Percentiles rank a stretch among this genome's conserved stretches.
These are phyloP conservation scores for Pampus argenteus DNA, from an alignment of 2,797 vertebrate species.

Conservation along the genomic window DNA sequence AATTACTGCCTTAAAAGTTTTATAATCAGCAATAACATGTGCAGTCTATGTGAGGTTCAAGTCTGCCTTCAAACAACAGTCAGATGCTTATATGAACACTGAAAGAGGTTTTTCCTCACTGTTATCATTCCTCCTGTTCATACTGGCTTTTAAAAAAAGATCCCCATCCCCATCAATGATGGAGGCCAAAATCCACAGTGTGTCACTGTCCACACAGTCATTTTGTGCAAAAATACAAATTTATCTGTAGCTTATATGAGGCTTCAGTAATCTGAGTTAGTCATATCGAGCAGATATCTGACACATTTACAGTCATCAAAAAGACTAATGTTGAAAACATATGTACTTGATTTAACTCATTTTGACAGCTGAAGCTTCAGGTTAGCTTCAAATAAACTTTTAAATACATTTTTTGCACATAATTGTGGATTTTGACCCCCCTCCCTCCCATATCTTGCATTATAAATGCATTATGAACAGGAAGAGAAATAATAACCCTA, in stretches of 20 bases:
- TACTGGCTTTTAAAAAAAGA: no score
- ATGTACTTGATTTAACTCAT: background rate
- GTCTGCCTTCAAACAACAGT: no score
- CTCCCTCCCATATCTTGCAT: background rate
- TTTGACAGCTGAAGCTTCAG: background rate
- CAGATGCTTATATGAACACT: background rate
- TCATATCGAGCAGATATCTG: no score
- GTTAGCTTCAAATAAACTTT: background rate
- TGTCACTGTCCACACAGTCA: no score
- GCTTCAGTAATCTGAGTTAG: no score
- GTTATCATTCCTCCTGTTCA: background rate
- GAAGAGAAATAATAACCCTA: no score
- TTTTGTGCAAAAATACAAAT: no score
- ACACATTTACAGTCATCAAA: background rate
- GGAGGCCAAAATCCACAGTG: no score
- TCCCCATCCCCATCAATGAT: no score
- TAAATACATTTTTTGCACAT: background rate
- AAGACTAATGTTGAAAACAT: background rate
- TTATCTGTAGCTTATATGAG: no score
- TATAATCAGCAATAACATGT: background rate
- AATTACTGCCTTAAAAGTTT: background rate
- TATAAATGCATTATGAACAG: background rate
- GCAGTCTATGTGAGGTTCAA: constrained; percentile 3
- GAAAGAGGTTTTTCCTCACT: background rate
- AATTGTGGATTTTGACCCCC: background rate